Conservation (phyloP, 2,113 vertebrate genomes). For the Bos indicus region DNA sequence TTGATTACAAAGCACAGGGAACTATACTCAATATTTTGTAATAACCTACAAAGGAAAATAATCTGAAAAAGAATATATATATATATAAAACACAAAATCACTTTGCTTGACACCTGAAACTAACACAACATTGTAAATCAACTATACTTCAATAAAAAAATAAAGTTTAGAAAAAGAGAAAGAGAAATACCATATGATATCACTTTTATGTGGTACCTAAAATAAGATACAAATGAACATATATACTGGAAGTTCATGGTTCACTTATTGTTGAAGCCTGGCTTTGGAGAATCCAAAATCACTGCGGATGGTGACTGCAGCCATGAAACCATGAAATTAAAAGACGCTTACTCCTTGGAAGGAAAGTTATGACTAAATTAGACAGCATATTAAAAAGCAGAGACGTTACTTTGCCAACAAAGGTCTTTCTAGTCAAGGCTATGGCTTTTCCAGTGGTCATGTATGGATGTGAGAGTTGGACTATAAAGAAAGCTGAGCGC, state of each 20-base stretch:
- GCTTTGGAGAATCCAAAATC: neutral
- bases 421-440: neutral
- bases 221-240: neutral
- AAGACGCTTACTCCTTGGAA: neutral
- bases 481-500: neutral
- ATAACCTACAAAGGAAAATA: neutral
- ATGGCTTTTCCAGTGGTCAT: neutral
- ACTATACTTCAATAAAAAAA: neutral
- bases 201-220: neutral
- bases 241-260: neutral
- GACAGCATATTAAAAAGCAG: neutral
- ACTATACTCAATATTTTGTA: neutral
- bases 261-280: neutral
- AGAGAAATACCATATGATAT: neutral
- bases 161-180: neutral
- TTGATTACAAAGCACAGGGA: neutral
- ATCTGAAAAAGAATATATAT: neutral
- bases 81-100: neutral
- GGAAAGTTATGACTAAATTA: neutral
- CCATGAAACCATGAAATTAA: neutral
- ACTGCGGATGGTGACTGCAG: neutral
- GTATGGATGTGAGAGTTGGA: neutral
- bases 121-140: neutral
- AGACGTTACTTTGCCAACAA: neutral
- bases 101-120: neutral